Evolutionary conservation across 2,888 invertebrate species (phyloP).

Genomic region (Sarcophaga caerulescens): DNA sequence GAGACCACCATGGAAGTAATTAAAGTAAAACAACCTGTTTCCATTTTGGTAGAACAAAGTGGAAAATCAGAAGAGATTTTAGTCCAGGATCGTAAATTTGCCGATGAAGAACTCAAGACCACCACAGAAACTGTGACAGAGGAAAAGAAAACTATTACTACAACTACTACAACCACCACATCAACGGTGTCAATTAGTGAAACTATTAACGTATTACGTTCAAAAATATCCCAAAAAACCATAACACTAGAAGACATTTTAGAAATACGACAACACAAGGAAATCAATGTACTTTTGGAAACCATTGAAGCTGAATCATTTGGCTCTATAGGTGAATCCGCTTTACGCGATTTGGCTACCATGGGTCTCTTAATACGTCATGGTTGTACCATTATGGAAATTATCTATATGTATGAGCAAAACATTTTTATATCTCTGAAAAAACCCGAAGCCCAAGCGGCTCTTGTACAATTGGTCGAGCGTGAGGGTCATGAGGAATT

Average conservation of each 20-base stretch:
- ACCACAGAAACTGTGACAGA: slow-evolving; percentile 72
- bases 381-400: slow-evolving; percentile 88
- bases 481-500: slow-evolving; percentile 90
- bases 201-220: slow-evolving; percentile 82
- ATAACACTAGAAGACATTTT: slow-evolving; percentile 83
- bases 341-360: slow-evolving; percentile 90
- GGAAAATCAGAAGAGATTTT: slow-evolving; percentile 82
- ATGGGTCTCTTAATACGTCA: slow-evolving; percentile 89
- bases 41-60: slow-evolving; percentile 79
- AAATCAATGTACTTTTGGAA: slow-evolving; percentile 89
- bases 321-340: slow-evolving; percentile 88
- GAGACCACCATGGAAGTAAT: slow-evolving; percentile 77
- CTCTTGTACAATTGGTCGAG: slow-evolving; percentile 91
- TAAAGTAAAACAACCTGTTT: slow-evolving; percentile 74
- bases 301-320: slow-evolving; percentile 89
- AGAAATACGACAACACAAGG: slow-evolving; percentile 85
- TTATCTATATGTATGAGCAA: slow-evolving; percentile 89
- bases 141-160: slow-evolving; percentile 74
- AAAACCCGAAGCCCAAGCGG: slow-evolving; percentile 91
- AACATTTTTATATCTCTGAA: slow-evolving; percentile 90
- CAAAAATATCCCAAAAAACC: slow-evolving; percentile 79
- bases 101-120: slow-evolving; percentile 71
- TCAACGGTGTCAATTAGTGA: slow-evolving; percentile 80
- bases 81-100: slow-evolving; percentile 80
- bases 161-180: slow-evolving; percentile 70